Base-by-base conservation (phyloP, 35 echinoderm and acorn worm genomes). In the Lytechinus variegatus region DNA sequence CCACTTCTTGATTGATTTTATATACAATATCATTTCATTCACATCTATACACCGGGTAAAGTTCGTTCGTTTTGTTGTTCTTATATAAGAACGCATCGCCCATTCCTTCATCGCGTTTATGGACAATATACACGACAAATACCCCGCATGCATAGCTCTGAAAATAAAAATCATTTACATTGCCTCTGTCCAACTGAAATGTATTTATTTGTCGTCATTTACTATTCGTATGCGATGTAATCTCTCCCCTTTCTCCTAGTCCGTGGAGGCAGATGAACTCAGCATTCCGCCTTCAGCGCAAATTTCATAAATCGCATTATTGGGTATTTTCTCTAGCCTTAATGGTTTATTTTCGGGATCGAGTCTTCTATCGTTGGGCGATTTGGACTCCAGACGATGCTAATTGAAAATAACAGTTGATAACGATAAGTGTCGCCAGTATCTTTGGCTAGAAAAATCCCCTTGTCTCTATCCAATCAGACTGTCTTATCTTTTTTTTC, bases 261-360 rank as follows among this genome's bases (percentile, higher is more conserved):
- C 16, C n/a, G n/a, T 24, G 66, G 19, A 0, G 66, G 66, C 66
- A 79, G n/a, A n/a, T 24, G 66, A 79, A 79, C 66, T 7, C 66
- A 8, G 21, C 21, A 8, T 79, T n/a, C 66, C 21, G 66, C 66
- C 66, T 79, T 1, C 6, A n/a, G 66, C 66, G 66, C 19, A 79
- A 79, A 79, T 79, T 79, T 79, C 66, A 79, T 79, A 79, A 79
- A 79, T 79, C 66, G 66, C 66, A 79, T 79, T 79, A 79, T 79
- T 79, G 66, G 66, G 66, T 79, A 79, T 79, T 79, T 79, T 79
- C 66, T 79, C 66, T 79, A 79, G 66, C 66, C 66, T 79, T 79
- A 79, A 79, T 79, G 66, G 66, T 79, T 79, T 79, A 79, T 79
- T 79, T 79, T 79, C 66, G 66, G 66, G 66, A 79, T 79, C 66